Evolutionary conservation across 2,888 invertebrate species (phyloP).

Genomic region (Cryptops parisi): DNA sequence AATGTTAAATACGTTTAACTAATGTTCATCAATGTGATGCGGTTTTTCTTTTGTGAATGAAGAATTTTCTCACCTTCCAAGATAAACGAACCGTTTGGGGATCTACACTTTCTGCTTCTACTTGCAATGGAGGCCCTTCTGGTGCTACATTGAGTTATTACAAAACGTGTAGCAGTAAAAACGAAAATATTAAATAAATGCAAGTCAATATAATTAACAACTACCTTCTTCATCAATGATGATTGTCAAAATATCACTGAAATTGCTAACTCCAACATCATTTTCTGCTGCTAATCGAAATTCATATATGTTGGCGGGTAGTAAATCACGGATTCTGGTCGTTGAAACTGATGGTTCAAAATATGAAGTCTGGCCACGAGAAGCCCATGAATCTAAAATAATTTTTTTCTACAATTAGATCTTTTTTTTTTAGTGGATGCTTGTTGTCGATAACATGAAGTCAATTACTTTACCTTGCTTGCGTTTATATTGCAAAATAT

Average conservation of each 20-base stretch:
- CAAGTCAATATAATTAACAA: not conserved
- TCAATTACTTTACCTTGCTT: not conserved
- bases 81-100: constrained; percentile 8
- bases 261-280: constrained; percentile 2
- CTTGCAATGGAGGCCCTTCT: too few species aligned
- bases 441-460: not conserved
- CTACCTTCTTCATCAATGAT: constrained; percentile 4
- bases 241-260: not conserved
- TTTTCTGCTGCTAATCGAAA: constrained; percentile 1
- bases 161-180: constrained; percentile 3
- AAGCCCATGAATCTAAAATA: too few species aligned
- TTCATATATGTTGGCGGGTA: not conserved
- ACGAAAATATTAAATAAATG: too few species aligned
- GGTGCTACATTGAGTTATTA: too few species aligned
- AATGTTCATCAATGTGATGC: too few species aligned
- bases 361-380: too few species aligned
- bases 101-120: constrained; percentile 3
- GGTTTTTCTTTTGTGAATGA: not conserved
- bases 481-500: constrained; percentile 6
- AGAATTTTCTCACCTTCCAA: constrained; percentile 1
- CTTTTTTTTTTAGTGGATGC: too few species aligned
- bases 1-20: not conserved
- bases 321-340: not conserved
- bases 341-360: too few species aligned
- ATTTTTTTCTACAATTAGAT: too few species aligned